phyloP scores from a whole-genome alignment of 2,113 vertebrate genomes.

The Scophthalmus maximus region DNA sequence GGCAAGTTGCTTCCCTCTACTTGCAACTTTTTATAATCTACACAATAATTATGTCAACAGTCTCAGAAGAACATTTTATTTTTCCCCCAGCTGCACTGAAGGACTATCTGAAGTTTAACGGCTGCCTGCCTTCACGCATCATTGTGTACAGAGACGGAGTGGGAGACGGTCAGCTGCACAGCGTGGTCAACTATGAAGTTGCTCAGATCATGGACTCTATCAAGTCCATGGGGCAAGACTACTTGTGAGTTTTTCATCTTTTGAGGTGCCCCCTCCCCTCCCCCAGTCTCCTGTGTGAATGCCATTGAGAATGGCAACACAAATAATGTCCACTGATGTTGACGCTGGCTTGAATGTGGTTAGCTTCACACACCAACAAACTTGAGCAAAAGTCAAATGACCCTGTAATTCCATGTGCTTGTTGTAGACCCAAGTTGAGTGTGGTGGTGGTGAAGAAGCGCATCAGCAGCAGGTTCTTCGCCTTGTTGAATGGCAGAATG shows the following conservation, averaged over 20 bases:
- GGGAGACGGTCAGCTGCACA: constrained; percentile 92
- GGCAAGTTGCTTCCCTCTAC: constrained; percentile 70
- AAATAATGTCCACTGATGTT: too few relatives aligned
- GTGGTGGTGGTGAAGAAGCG: constrained; percentile 97
- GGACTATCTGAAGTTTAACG: constrained; percentile 87
- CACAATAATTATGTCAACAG: not conserved
- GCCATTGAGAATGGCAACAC: too few relatives aligned
- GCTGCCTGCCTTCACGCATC: constrained; percentile 88
- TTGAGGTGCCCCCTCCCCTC: not conserved
- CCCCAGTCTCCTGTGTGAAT: too few relatives aligned
- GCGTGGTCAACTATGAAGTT: constrained; percentile 91
- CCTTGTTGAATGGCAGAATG: constrained; percentile 76
- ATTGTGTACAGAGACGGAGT: constrained; percentile 95
- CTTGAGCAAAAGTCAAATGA: not conserved
- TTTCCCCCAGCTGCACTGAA: constrained; percentile 85
- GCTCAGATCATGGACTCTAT: constrained; percentile 91
- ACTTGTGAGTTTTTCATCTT: constrained; percentile 81
- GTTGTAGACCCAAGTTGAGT: constrained; percentile 87
- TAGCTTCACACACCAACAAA: too few relatives aligned
- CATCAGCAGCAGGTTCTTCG: constrained; percentile 89
- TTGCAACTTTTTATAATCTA: not conserved
- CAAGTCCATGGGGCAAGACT: constrained; percentile 85
- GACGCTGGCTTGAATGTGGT: too few relatives aligned
- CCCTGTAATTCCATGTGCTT: not conserved
- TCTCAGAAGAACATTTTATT: not conserved